These are phyloP conservation scores for Brachycybe producta DNA, from an alignment of 2,888 invertebrate genomes.

Conservation along the genomic window DNA sequence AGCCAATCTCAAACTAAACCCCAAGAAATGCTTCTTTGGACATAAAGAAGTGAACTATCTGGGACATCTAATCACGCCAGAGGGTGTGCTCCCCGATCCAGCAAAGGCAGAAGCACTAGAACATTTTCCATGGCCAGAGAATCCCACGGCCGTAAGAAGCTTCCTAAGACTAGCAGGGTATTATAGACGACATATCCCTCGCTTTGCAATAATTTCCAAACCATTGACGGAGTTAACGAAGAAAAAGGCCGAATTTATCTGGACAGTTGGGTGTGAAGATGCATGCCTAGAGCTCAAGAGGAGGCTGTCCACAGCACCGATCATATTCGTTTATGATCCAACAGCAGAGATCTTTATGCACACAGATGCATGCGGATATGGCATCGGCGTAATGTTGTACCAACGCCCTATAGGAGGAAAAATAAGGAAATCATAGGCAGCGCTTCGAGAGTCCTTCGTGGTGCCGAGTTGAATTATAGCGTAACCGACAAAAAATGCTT, in stretches of 20 bases:
- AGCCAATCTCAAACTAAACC: neutral
- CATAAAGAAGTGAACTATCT: neutral
- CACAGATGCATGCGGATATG: no score
- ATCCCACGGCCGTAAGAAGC: neutral
- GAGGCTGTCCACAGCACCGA: no score
- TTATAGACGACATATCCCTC: neutral
- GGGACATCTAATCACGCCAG: neutral
- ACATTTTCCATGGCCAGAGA: neutral
- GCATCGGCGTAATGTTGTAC: no score
- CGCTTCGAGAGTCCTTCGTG: no score
- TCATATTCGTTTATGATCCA: no score
- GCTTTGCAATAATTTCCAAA: conserved; percentile 4
- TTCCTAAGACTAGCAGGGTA: conserved; percentile 8
- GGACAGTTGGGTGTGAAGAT: neutral
- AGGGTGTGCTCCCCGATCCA: neutral
- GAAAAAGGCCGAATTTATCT: neutral
- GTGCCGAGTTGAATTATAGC: no score
- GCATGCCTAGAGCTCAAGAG: neutral
- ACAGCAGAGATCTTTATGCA: no score
- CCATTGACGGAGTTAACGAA: neutral
- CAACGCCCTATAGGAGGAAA: no score
- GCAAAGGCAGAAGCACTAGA: conserved; percentile 3
- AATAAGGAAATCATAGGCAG: no score
- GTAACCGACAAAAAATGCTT: no score
- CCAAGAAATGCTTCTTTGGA: neutral